phyloP scores from a whole-genome alignment of 2,797 vertebrate genomes.

The Orestias chungarensis region DNA sequence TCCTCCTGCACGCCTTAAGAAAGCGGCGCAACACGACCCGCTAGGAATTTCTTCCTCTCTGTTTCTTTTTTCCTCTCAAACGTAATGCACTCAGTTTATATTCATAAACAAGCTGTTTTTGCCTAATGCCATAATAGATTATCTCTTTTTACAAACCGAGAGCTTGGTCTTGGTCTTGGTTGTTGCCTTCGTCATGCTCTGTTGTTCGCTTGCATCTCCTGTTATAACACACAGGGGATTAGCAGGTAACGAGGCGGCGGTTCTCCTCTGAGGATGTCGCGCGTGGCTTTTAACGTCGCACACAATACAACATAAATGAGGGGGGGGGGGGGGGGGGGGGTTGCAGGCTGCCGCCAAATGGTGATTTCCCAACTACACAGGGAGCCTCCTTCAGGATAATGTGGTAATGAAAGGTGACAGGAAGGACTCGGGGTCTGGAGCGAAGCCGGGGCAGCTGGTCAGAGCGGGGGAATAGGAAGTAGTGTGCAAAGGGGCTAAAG shows the following conservation, averaged over 20 bases:
- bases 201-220: constrained; percentile 67
- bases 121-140: constrained; percentile 42
- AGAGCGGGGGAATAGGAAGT: constrained; percentile 85
- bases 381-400: constrained; percentile 71
- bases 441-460: constrained; percentile 88
- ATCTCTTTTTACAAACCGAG: constrained; percentile 42
- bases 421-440: constrained; percentile 89
- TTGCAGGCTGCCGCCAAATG: constrained; percentile 44
- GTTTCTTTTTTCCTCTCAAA: constrained; percentile 12
- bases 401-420: constrained; percentile 92
- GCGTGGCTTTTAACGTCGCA: constrained; percentile 56
- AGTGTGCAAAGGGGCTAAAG: constrained; percentile 82
- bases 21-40: constrained; percentile 66
- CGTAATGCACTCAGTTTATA: constrained; percentile 14
- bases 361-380: constrained; percentile 75
- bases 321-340: constrained; percentile 20
- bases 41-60: background rate
- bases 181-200: constrained; percentile 64
- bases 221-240: constrained; percentile 65
- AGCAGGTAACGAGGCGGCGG: constrained; percentile 69
- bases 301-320: constrained; percentile 59
- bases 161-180: constrained; percentile 62
- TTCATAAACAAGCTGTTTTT: constrained; percentile 20
- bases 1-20: constrained; percentile 80
- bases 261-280: constrained; percentile 57